phyloP scores from a whole-genome alignment of 2,888 invertebrate species.

The Nowickia ferox region DNA sequence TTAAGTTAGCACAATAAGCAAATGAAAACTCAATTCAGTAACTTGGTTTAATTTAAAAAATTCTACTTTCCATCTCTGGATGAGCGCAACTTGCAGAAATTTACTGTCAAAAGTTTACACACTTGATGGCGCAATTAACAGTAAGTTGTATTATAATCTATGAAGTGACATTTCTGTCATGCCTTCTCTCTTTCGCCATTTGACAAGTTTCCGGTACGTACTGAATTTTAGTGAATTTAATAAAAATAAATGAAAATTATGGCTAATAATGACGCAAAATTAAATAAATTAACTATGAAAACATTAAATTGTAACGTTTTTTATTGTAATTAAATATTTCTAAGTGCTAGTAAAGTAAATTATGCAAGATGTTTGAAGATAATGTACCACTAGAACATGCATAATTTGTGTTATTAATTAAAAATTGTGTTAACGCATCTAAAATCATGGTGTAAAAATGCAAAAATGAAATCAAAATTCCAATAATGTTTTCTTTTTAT shows the following conservation, averaged over 20 bases:
- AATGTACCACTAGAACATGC: conserved; percentile 32
- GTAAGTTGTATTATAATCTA: conserved; percentile 40
- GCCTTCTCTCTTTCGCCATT: conserved; percentile 82
- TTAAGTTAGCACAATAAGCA: too few relatives aligned
- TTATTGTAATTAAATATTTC: conserved; percentile 64
- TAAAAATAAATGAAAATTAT: conserved; percentile 73
- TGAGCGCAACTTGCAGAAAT: too few relatives aligned
- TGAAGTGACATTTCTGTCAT: conserved; percentile 73
- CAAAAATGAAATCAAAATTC: conserved; percentile 28
- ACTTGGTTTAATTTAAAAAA: too few relatives aligned
- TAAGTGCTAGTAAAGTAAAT: conserved; percentile 62
- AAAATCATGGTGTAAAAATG: background rate
- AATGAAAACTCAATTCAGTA: too few relatives aligned
- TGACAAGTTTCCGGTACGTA: conserved; percentile 83
- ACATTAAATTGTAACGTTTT: conserved; percentile 55
- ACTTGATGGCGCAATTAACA: conserved; percentile 14
- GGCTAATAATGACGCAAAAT: conserved; percentile 45
- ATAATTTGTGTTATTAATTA: background rate
- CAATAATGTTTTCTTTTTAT: conserved; percentile 26
- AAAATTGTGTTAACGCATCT: too few relatives aligned
- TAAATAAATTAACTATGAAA: conserved; percentile 57
- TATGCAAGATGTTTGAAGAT: conserved; percentile 78
- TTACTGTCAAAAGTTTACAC: background rate
- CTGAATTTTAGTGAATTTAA: conserved; percentile 76
- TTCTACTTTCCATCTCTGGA: too few relatives aligned